Conservation (phyloP, 2,797 vertebrate genomes). For the Poecilia picta region DNA sequence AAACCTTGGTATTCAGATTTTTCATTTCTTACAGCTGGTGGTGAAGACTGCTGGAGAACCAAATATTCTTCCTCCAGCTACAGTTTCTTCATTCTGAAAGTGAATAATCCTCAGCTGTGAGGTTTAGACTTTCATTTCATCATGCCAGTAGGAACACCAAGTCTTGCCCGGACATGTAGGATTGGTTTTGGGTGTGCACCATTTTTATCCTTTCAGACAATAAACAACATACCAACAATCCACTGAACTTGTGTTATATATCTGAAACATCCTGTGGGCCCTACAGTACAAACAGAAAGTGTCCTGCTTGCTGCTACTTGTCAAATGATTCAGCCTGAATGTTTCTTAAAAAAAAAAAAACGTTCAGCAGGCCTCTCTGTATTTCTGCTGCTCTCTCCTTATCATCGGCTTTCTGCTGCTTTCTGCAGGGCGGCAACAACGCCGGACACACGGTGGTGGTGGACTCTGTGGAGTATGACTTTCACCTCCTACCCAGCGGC, state of each 20-base stretch:
- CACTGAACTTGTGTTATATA: background rate
- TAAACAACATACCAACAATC: background rate
- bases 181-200: background rate
- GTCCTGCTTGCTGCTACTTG: slow-evolving; percentile 46
- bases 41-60: background rate
- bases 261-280: background rate
- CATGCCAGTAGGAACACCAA: background rate
- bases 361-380: slow-evolving; percentile 12
- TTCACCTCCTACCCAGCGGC: slow-evolving; percentile 98
- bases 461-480: slow-evolving; percentile 96
- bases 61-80: background rate
- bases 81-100: background rate
- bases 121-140: background rate
- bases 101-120: background rate
- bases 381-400: slow-evolving; percentile 26
- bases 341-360: background rate
- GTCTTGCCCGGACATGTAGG: background rate
- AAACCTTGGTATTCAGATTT: background rate
- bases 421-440: slow-evolving; percentile 93
- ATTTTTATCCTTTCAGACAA: background rate
- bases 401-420: slow-evolving; percentile 19
- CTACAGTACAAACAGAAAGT: background rate
- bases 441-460: slow-evolving; percentile 98
- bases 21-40: background rate
- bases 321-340: slow-evolving; percentile 42